Conservation (phyloP, 2,797 vertebrate species). For the Cryptoprocta ferox region DNA sequence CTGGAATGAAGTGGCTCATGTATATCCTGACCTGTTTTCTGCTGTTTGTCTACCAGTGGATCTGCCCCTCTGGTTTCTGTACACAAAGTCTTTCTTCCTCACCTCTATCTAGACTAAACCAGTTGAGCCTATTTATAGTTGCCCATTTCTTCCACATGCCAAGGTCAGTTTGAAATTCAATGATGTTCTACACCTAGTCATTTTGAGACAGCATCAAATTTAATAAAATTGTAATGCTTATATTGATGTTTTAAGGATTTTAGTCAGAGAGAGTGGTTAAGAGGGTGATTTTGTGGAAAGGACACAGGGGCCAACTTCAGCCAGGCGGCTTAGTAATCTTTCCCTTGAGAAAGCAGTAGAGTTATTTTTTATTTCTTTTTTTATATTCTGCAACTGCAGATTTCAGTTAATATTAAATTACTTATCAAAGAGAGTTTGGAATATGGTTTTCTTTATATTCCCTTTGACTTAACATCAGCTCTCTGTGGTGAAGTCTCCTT, state of each 20-base stretch:
- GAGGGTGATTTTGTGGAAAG: constrained; percentile 55
- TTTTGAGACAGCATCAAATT: constrained; percentile 47
- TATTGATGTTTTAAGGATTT: constrained; percentile 43
- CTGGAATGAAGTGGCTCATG: neutral
- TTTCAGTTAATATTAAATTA: constrained; percentile 69
- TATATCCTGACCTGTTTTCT: neutral
- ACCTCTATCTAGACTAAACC: neutral
- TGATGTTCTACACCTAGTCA: constrained; percentile 15
- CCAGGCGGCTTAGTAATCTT: neutral
- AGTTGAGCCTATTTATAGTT: constrained; percentile 2
- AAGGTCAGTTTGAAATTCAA: constrained; percentile 61
- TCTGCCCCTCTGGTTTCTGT: neutral
- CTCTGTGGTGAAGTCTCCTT: constrained; percentile 62
- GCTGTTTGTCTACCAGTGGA: neutral
- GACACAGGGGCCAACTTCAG: neutral
- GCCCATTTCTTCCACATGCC: neutral
- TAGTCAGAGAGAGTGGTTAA: constrained; percentile 4
- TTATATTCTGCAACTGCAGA: constrained; percentile 65
- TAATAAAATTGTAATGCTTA: constrained; percentile 48
- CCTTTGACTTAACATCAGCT: constrained; percentile 71
- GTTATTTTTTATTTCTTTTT: constrained; percentile 52
- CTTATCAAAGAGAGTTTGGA: constrained; percentile 57
- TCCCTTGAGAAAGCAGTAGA: constrained; percentile 41
- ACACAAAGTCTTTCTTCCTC: neutral
- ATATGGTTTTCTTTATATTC: constrained; percentile 68